Conservation (phyloP, 2,797 vertebrate species). For the Siniperca undulata region DNA sequence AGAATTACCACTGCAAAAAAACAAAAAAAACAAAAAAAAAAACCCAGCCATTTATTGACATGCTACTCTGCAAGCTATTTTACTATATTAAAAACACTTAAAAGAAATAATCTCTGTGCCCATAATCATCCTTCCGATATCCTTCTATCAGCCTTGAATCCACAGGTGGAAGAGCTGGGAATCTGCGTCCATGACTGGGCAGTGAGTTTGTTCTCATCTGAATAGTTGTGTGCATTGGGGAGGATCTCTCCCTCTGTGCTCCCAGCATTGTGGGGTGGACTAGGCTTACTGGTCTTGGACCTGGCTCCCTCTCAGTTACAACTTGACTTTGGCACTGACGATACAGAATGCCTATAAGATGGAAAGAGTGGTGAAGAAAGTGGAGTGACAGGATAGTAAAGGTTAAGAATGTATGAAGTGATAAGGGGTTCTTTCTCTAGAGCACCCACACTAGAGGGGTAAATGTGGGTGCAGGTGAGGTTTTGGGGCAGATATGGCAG, state of each 20-base stretch:
- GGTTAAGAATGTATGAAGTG: conserved; percentile 28
- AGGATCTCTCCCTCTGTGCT: conserved; percentile 61
- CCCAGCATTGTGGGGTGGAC: conserved; percentile 67
- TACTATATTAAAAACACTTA: conserved; percentile 50
- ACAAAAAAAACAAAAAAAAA: conserved; percentile 42
- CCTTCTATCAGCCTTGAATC: conserved; percentile 47
- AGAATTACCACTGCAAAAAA: conserved; percentile 65
- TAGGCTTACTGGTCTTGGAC: conserved; percentile 72
- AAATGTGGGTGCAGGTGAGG: conserved; percentile 10
- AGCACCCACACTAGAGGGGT: conserved; percentile 10
- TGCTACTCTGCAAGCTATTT: conserved; percentile 41
- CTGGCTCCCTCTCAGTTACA: conserved; percentile 71
- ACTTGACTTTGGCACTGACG: conserved; percentile 74
- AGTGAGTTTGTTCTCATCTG: conserved; percentile 71
- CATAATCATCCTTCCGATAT: conserved; percentile 58
- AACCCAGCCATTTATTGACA: conserved; percentile 25
- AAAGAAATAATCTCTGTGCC: conserved; percentile 72
- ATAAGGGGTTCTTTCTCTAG: conserved; percentile 5
- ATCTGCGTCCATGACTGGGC: conserved; percentile 70
- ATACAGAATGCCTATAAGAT: conserved; percentile 76
- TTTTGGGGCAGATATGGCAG: conserved; percentile 31
- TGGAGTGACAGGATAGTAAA: conserved; percentile 60
- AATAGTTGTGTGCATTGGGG: conserved; percentile 67
- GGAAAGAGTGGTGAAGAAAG: conserved; percentile 74
- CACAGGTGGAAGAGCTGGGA: conserved; percentile 59